A percentile compares a stretch with the other conserved stretches of the same genome.
Conservation (phyloP, 2,888 invertebrate species). For the Hedychridium roseum region DNA sequence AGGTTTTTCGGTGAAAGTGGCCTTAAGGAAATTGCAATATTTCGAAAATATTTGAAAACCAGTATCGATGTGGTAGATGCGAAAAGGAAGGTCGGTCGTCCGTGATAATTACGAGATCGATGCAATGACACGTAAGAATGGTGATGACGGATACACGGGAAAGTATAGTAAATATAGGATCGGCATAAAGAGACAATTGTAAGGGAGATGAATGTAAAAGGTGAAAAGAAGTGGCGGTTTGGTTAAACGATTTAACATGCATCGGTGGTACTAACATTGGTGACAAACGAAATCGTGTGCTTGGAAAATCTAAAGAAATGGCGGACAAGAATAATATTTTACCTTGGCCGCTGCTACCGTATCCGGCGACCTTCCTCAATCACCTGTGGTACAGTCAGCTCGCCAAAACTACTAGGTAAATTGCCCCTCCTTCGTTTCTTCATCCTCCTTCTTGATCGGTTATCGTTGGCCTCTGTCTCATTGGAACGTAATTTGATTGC, state of each 20-base stretch:
- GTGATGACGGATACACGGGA: no score
- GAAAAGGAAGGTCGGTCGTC: no score
- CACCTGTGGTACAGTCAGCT: constrained; percentile 61
- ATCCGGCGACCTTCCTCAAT: constrained; percentile 56
- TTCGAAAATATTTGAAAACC: no score
- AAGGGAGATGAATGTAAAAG: not conserved
- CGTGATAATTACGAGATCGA: no score
- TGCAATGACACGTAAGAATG: no score
- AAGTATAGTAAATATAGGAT: no score
- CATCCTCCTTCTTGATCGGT: not conserved
- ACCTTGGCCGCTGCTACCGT: constrained; percentile 58
- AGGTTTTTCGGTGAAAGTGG: no score
- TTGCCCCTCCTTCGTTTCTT: not conserved
- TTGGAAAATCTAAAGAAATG: constrained; percentile 43
- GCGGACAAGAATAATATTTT: constrained; percentile 60
- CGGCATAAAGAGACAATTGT: not conserved
- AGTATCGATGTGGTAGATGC: no score
- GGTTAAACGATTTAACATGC: constrained; percentile 24
- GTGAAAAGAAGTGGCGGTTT: constrained; percentile 7
- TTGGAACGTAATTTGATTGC: not conserved
- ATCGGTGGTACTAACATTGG: constrained; percentile 28
- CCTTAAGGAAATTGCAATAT: no score
- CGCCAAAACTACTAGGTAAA: constrained; percentile 54
- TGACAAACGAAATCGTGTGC: no score
- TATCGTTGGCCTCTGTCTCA: not conserved